Conservation (phyloP, 2,888 invertebrate genomes). For the Miltochrista miniata region DNA sequence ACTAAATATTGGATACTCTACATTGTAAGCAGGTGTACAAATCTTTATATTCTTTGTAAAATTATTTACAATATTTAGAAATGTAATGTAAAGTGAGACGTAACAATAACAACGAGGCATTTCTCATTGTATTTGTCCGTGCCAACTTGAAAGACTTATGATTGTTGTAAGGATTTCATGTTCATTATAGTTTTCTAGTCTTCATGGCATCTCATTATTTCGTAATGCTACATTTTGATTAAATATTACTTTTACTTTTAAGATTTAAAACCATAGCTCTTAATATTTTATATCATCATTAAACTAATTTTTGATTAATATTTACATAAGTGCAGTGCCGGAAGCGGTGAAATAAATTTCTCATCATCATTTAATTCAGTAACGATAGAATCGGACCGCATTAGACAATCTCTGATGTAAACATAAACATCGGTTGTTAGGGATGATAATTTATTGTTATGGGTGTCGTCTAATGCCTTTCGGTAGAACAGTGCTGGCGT, state of each 20-base stretch:
- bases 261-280: constrained; percentile 57
- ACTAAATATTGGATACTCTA: constrained; percentile 76
- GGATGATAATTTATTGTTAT: constrained; percentile 12
- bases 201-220: constrained; percentile 81
- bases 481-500: constrained; percentile 62
- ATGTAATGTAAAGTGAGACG: constrained; percentile 62
- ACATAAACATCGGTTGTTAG: constrained; percentile 23
- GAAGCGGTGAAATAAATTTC: constrained; percentile 48
- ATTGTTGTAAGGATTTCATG: constrained; percentile 80
- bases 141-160: constrained; percentile 82
- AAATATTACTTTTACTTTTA: constrained; percentile 59
- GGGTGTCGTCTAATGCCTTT: constrained; percentile 45
- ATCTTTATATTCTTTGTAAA: constrained; percentile 74
- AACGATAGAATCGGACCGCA: constrained; percentile 41
- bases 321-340: constrained; percentile 59
- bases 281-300: constrained; percentile 59
- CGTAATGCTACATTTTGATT: constrained; percentile 68
- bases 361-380: constrained; percentile 45
- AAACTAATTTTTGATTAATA: constrained; percentile 42
- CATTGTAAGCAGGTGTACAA: constrained; percentile 76
- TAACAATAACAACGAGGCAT: constrained; percentile 74
- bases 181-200: constrained; percentile 82
- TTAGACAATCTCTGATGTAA: constrained; percentile 39
- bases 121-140: constrained; percentile 77
- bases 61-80: constrained; percentile 80